Evolutionary conservation across 2,888 invertebrate genomes (phyloP).

Genomic region (Ceramica pisi): DNA sequence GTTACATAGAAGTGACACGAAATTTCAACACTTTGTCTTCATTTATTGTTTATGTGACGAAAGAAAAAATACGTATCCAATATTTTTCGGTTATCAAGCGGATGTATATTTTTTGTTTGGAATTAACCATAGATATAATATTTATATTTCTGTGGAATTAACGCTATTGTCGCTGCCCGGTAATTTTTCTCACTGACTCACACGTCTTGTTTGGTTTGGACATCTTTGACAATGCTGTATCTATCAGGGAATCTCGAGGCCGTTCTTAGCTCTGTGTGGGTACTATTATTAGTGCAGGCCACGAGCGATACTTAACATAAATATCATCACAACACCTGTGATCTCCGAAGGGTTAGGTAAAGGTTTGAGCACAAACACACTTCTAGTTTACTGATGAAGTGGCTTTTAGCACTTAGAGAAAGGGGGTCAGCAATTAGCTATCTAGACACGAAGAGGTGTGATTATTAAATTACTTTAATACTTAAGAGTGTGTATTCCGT

Average conservation of each 20-base stretch:
- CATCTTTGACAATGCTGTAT: not conserved
- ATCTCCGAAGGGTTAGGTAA: conserved; percentile 14
- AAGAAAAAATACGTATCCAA: too few species aligned
- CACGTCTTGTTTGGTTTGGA: not conserved
- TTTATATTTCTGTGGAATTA: too few species aligned
- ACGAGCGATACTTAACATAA: conserved; percentile 48
- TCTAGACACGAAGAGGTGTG: not conserved
- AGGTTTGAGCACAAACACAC: conserved; percentile 17
- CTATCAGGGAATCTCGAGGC: not conserved
- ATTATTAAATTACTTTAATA: not conserved
- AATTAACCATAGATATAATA: too few species aligned
- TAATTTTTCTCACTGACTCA: not conserved
- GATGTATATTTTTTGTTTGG: too few species aligned
- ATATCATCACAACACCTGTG: conserved; percentile 22
- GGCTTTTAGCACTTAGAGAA: conserved; percentile 1
- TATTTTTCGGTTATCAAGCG: too few species aligned
- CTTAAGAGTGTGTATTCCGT: too few species aligned
- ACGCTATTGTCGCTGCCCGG: too few species aligned
- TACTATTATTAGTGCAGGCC: conserved; percentile 20
- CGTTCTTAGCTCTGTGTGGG: not conserved
- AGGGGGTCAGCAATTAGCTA: not conserved
- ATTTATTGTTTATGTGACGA: too few species aligned
- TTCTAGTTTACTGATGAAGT: conserved; percentile 20
- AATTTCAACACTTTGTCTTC: too few species aligned
- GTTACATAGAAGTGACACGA: too few species aligned